Conservation (phyloP, 2,797 vertebrate species). For the Neosilurus mollespiculum region DNA sequence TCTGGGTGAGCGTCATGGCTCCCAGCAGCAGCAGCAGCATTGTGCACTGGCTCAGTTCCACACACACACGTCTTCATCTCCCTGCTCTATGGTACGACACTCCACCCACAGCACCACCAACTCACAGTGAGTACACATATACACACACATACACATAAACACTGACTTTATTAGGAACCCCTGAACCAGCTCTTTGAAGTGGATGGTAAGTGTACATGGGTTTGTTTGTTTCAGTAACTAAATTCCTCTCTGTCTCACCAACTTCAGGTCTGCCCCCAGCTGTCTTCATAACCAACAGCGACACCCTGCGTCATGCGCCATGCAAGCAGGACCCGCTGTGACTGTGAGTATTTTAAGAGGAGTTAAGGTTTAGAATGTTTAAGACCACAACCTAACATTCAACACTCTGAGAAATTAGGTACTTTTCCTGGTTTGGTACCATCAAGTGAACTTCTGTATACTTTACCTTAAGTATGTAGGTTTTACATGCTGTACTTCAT, state of each 20-base stretch:
- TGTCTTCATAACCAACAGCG: conserved; percentile 70
- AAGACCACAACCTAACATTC: neutral
- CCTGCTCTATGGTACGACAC: conserved; percentile 62
- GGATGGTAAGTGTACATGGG: conserved; percentile 10
- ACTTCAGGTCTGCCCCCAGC: conserved; percentile 67
- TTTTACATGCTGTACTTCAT: too few species aligned
- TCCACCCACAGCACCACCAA: conserved; percentile 69
- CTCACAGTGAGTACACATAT: conserved; percentile 68
- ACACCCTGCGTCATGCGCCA: conserved; percentile 70
- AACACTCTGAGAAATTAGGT: neutral
- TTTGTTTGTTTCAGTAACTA: conserved; percentile 37
- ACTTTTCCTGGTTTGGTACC: neutral
- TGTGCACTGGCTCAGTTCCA: conserved; percentile 69
- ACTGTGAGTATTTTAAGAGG: conserved; percentile 63
- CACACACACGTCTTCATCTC: conserved; percentile 57
- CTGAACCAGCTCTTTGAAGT: neutral
- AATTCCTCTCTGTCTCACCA: conserved; percentile 25
- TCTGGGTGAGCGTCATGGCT: conserved; percentile 80
- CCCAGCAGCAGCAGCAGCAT: conserved; percentile 85
- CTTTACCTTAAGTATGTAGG: neutral
- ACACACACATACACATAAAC: neutral
- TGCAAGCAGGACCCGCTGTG: conserved; percentile 73
- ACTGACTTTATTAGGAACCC: neutral
- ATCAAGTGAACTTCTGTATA: neutral
- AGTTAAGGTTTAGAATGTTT: neutral